Evolutionary conservation across 2,888 invertebrate species (phyloP).

Genomic region (Tortricodes alternella): DNA sequence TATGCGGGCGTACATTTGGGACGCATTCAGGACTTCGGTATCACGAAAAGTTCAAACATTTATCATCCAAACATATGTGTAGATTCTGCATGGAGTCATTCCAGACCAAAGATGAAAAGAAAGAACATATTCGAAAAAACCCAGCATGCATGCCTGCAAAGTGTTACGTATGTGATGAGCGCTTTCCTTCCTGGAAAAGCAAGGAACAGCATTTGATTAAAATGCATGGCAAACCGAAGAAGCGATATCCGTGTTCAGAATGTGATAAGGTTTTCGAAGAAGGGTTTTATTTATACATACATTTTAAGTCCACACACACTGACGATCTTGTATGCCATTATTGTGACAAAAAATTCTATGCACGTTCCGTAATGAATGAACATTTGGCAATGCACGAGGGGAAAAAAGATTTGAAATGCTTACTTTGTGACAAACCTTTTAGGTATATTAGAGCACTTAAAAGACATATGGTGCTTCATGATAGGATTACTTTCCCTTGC

Average conservation of each 20-base stretch:
- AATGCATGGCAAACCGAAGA: slow-evolving; percentile 20
- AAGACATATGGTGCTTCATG: background rate
- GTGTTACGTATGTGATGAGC: slow-evolving; percentile 21
- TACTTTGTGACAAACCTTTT: slow-evolving; percentile 23
- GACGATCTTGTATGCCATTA: slow-evolving; percentile 25
- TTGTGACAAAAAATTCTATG: slow-evolving; percentile 18
- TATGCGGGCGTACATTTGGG: slow-evolving; percentile 24
- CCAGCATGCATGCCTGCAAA: slow-evolving; percentile 1
- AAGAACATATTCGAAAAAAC: slow-evolving; percentile 1
- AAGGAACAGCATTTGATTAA: slow-evolving; percentile 20
- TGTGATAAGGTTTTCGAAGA: slow-evolving; percentile 23
- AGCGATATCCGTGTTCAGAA: slow-evolving; percentile 17
- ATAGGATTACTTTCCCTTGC: background rate
- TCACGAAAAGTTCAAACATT: slow-evolving; percentile 2
- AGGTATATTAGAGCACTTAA: background rate
- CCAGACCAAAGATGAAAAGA: slow-evolving; percentile 4
- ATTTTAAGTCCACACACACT: slow-evolving; percentile 27
- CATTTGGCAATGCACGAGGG: slow-evolving; percentile 17
- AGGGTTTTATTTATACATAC: slow-evolving; percentile 9
- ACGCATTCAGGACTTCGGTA: slow-evolving; percentile 9
- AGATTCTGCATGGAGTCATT: slow-evolving; percentile 18
- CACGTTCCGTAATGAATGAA: slow-evolving; percentile 3
- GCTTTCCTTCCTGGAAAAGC: slow-evolving; percentile 14
- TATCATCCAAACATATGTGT: background rate
- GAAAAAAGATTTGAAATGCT: slow-evolving; percentile 6